Percentiles rank a stretch among this genome's conserved stretches.
phyloP scores from a whole-genome alignment of 1,140 invertebrate genomes.

The Patella vulgata region DNA sequence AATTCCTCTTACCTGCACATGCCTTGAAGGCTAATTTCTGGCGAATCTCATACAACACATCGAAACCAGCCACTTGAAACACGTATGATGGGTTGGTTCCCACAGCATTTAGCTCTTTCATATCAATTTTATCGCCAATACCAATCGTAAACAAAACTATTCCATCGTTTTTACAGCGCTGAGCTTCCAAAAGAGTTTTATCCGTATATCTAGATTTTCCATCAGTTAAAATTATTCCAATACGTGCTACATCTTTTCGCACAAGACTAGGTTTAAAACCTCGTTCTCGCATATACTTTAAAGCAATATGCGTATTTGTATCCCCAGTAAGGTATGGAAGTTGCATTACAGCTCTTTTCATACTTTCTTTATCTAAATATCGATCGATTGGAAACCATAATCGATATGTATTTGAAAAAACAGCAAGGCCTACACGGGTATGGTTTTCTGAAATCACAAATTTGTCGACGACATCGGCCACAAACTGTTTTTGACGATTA shows the following conservation, averaged over 20 bases:
- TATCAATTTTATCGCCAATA: slow-evolving; percentile 23
- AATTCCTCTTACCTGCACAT: slow-evolving; percentile 35
- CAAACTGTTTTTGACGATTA: slow-evolving; percentile 36
- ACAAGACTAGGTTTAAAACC: neutral
- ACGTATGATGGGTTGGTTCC: slow-evolving; percentile 29
- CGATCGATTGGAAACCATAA: slow-evolving; percentile 13
- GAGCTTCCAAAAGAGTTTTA: slow-evolving; percentile 20
- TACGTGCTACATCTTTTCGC: slow-evolving; percentile 10
- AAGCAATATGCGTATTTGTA: slow-evolving; percentile 23
- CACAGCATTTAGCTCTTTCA: slow-evolving; percentile 23
- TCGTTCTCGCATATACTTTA: slow-evolving; percentile 12
- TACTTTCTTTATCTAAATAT: slow-evolving; percentile 7
- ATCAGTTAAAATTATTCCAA: slow-evolving; percentile 28
- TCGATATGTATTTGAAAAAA: slow-evolving; percentile 20
- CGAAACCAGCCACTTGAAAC: slow-evolving; percentile 27
- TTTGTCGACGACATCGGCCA: slow-evolving; percentile 31
- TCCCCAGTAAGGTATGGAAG: slow-evolving; percentile 17
- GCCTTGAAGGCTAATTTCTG: slow-evolving; percentile 14
- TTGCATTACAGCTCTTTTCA: slow-evolving; percentile 18
- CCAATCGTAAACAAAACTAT: slow-evolving; percentile 38
- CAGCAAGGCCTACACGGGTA: slow-evolving; percentile 38
- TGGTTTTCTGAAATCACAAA: slow-evolving; percentile 37
- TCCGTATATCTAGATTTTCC: slow-evolving; percentile 17
- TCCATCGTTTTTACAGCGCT: slow-evolving; percentile 19
- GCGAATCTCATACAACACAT: slow-evolving; percentile 23